These are phyloP conservation scores for Gyps fulvus DNA, from an alignment of 2,113 vertebrate species.

Conservation along the genomic window DNA sequence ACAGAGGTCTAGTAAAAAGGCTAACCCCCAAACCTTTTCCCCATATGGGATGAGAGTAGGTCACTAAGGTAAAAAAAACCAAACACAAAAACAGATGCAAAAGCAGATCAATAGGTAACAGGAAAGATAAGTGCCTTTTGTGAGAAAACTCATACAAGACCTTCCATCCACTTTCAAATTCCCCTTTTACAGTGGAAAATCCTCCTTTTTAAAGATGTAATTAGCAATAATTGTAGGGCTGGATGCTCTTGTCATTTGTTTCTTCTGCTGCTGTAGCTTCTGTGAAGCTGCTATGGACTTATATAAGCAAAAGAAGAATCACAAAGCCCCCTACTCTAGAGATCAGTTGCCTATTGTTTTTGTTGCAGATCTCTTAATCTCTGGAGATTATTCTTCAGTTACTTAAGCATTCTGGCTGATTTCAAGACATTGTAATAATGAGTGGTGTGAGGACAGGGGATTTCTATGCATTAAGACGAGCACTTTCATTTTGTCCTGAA, in stretches of 20 bases:
- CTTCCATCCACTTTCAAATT: neutral
- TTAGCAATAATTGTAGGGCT: slow-evolving; percentile 3
- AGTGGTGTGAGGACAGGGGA: neutral
- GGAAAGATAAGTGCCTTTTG: neutral
- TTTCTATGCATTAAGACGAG: slow-evolving; percentile 16
- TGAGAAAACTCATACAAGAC: neutral
- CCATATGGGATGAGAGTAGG: neutral
- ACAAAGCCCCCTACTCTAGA: neutral
- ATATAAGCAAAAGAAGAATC: neutral
- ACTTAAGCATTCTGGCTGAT: slow-evolving; percentile 29
- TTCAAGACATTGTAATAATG: slow-evolving; percentile 11
- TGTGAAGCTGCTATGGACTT: neutral
- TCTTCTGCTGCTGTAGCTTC: neutral
- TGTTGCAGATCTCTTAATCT: slow-evolving; percentile 35
- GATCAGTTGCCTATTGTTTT: slow-evolving; percentile 24
- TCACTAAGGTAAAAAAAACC: neutral
- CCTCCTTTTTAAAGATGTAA: neutral
- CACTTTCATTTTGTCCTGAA: slow-evolving; percentile 6
- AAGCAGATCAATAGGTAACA: neutral
- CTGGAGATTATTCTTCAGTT: slow-evolving; percentile 29
- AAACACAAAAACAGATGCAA: neutral
- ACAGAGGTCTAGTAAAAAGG: neutral
- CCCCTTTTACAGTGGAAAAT: neutral
- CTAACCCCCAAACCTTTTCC: neutral
- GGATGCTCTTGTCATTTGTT: neutral